Evolutionary conservation across 2,797 vertebrate species (phyloP).

Genomic region (Netta rufina): DNA sequence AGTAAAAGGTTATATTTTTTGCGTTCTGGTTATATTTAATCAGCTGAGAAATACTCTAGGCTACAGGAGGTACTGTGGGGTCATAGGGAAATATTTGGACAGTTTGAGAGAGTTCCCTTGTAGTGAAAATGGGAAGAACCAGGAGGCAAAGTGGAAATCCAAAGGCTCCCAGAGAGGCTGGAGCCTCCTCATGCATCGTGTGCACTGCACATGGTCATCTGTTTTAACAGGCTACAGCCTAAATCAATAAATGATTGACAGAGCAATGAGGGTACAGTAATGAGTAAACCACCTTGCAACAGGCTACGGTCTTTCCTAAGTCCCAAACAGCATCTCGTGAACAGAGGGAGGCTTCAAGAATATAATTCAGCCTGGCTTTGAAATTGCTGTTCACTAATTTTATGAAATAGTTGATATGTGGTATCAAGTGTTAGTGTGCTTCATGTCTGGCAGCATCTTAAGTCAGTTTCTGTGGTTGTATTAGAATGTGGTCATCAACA

Average conservation of each 20-base stretch:
- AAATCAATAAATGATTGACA: background rate
- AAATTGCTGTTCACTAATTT: background rate
- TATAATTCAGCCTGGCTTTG: background rate
- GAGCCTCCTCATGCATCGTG: background rate
- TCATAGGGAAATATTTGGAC: conserved; percentile 20
- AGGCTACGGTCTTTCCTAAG: background rate
- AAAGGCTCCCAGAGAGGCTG: background rate
- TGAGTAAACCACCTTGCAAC: background rate
- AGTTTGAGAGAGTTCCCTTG: background rate
- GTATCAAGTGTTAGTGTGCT: background rate
- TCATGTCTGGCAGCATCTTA: background rate
- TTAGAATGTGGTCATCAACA: background rate
- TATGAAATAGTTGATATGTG: background rate
- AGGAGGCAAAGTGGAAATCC: background rate
- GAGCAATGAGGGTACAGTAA: background rate
- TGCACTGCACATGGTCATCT: background rate
- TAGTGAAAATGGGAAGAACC: conserved; percentile 1
- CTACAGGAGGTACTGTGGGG: background rate
- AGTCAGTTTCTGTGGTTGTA: background rate
- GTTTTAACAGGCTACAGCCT: background rate
- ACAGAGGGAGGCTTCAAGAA: background rate
- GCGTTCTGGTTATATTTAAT: background rate
- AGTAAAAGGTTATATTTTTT: background rate
- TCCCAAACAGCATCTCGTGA: background rate
- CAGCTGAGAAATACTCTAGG: background rate